Conservation (phyloP, 2,113 vertebrate genomes). For the Danionella cerebrum region DNA sequence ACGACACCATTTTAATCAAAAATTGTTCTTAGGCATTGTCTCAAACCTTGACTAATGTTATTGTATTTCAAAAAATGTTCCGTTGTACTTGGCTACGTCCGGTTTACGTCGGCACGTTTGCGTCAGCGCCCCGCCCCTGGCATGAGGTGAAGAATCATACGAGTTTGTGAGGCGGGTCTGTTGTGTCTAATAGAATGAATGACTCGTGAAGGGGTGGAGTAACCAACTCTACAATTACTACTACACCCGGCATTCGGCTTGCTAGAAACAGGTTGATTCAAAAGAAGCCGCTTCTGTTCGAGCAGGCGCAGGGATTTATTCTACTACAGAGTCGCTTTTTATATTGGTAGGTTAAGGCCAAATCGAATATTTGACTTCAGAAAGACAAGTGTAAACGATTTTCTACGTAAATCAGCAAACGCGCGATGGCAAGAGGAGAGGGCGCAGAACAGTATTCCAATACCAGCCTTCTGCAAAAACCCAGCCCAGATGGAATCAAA, state of each 20-base stretch:
- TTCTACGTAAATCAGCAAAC: not conserved
- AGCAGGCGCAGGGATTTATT: not conserved
- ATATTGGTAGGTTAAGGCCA: not conserved
- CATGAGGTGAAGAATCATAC: not conserved
- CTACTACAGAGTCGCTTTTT: not conserved
- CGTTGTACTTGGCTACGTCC: not conserved
- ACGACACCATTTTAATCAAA: too few relatives aligned
- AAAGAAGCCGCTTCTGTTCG: not conserved
- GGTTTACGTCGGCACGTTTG: not conserved
- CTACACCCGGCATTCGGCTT: not conserved
- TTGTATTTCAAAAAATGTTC: not conserved
- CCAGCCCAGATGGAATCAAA: slow-evolving; percentile 33
- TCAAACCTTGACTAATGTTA: too few relatives aligned
- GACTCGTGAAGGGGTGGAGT: not conserved
- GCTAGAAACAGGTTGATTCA: not conserved
- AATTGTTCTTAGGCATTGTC: too few relatives aligned
- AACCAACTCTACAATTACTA: slow-evolving; percentile 1
- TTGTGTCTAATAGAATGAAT: not conserved
- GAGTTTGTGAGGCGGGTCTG: not conserved
- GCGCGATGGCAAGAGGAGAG: slow-evolving; percentile 63
- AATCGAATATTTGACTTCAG: not conserved
- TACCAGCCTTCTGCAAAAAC: slow-evolving; percentile 58
- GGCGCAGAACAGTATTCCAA: slow-evolving; percentile 62
- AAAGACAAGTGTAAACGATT: not conserved
- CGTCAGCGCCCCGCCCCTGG: not conserved